phyloP scores from a whole-genome alignment of 2,888 invertebrate species.

The Caradrina kadenii region DNA sequence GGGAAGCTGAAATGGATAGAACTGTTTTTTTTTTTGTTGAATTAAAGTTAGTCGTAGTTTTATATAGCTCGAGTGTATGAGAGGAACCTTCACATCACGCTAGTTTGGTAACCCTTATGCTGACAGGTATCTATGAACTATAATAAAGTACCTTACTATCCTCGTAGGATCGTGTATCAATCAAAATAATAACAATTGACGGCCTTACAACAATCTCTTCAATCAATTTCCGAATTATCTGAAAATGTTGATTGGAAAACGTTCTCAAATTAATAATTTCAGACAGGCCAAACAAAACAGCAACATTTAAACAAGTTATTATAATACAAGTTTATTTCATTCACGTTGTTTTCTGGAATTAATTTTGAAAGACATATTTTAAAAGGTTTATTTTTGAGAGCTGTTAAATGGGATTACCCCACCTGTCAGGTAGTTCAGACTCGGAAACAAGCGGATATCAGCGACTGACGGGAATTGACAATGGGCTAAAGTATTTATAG shows the following conservation, averaged over 20 bases:
- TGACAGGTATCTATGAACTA: too few species aligned
- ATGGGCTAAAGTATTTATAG: slow-evolving; percentile 28
- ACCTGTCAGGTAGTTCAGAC: slow-evolving; percentile 28
- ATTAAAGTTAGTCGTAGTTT: background rate
- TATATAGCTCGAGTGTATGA: too few species aligned
- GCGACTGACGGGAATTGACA: background rate
- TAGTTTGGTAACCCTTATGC: too few species aligned
- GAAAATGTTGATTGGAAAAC: slow-evolving; percentile 1
- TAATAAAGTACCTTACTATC: too few species aligned
- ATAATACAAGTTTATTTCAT: slow-evolving; percentile 20
- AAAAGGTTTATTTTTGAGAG: slow-evolving; percentile 46
- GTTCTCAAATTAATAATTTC: background rate
- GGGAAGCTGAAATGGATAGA: background rate
- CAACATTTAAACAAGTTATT: background rate
- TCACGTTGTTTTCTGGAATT: slow-evolving; percentile 13
- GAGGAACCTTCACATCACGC: too few species aligned
- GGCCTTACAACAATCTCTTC: too few species aligned
- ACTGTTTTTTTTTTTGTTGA: background rate
- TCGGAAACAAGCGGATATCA: slow-evolving; percentile 41
- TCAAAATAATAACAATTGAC: too few species aligned
- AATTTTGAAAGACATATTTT: slow-evolving; percentile 12
- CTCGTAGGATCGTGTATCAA: too few species aligned
- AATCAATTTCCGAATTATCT: too few species aligned
- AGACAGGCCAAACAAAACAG: background rate
- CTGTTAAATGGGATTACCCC: slow-evolving; percentile 55